Evolutionary conservation across 2,797 vertebrate genomes (phyloP).

Genomic region (Pelodytes ibericus): DNA sequence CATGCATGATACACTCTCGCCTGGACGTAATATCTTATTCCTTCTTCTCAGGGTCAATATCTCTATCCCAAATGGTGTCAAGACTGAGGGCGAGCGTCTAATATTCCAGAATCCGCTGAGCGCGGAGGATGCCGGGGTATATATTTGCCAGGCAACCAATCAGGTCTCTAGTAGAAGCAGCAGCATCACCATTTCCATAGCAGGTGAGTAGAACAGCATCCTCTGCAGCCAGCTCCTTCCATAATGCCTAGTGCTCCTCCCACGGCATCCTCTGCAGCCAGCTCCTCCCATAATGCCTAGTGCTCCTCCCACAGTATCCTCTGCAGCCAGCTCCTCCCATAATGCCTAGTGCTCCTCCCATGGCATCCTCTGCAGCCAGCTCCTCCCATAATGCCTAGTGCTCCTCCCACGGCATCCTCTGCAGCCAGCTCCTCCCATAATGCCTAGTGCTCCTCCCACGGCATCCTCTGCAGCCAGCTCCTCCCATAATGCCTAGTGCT

Average conservation of each 20-base stretch:
- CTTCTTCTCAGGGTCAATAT: conserved; percentile 69
- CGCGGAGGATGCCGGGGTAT: conserved; percentile 73
- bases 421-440: too few relatives aligned
- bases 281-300: too few relatives aligned
- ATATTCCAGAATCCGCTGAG: conserved; percentile 74
- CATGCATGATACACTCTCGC: too few relatives aligned
- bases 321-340: too few relatives aligned
- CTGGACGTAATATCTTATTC: not conserved
- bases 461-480: too few relatives aligned
- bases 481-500: too few relatives aligned
- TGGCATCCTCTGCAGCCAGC: too few relatives aligned
- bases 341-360: too few relatives aligned
- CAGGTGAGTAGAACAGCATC: conserved; percentile 64
- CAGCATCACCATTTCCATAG: conserved; percentile 65
- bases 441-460: too few relatives aligned
- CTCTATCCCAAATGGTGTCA: conserved; percentile 75
- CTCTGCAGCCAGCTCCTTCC: not conserved
- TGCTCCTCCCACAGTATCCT: too few relatives aligned
- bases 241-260: not conserved
- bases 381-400: too few relatives aligned
- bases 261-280: not conserved
- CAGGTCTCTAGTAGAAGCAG: conserved; percentile 67
- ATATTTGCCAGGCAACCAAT: conserved; percentile 80
- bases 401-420: too few relatives aligned
- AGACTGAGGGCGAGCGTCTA: conserved; percentile 74